phyloP scores from a whole-genome alignment of 2,113 vertebrate species.

The Rousettus leschenaultii region DNA sequence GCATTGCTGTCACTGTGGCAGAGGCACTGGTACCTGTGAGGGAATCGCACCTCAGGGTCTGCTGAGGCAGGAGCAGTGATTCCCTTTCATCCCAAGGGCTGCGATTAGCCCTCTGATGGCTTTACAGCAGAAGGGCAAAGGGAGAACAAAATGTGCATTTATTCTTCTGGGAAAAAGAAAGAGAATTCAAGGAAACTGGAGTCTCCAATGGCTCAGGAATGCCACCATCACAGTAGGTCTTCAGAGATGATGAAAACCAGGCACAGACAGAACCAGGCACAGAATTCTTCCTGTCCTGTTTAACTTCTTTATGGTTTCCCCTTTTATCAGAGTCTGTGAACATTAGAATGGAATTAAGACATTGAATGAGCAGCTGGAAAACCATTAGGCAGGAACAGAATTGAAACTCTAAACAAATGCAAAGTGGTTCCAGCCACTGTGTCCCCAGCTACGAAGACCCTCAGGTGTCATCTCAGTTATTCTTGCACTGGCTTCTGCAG shows the following conservation, averaged over 20 bases:
- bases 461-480: too few relatives aligned
- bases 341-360: not conserved
- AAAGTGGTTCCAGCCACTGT: not conserved
- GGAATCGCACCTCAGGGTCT: too few relatives aligned
- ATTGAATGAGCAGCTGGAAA: not conserved
- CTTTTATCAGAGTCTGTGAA: not conserved
- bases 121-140: not conserved
- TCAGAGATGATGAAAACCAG: not conserved
- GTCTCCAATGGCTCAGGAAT: too few relatives aligned
- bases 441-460: not conserved
- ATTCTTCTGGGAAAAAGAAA: slow-evolving; percentile 43
- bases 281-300: not conserved
- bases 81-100: too few relatives aligned
- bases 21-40: not conserved
- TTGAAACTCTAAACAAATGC: not conserved
- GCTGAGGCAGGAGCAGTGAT: too few relatives aligned
- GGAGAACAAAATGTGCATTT: slow-evolving; percentile 63
- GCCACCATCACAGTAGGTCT: not conserved
- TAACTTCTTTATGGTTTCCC: not conserved
- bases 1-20: slow-evolving; percentile 77
- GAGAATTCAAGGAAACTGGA: slow-evolving; percentile 22
- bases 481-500: not conserved
- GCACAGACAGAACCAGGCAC: not conserved
- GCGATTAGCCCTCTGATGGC: too few relatives aligned
- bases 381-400: not conserved